Conservation (phyloP, 2,797 vertebrate genomes). For the Chiloscyllium punctatum region DNA sequence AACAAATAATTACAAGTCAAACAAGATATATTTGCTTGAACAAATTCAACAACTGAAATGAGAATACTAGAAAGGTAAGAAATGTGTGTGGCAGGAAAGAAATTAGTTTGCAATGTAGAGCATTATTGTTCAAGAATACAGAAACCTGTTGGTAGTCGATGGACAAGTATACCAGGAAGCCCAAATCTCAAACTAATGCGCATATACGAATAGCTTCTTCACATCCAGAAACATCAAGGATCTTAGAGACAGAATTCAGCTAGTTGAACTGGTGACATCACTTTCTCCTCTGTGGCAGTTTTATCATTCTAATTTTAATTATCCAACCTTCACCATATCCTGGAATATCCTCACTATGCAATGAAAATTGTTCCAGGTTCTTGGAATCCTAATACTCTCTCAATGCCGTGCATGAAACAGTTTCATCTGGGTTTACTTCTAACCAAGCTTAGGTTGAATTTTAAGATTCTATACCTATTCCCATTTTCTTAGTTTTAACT, state of each 20-base stretch:
- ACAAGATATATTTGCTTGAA: neutral
- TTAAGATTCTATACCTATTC: no score
- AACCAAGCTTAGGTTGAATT: no score
- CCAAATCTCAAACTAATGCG: no score
- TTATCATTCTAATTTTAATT: neutral
- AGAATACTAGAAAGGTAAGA: neutral
- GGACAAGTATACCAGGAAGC: no score
- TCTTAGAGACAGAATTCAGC: neutral
- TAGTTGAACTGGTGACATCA: neutral
- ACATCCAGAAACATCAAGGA: no score
- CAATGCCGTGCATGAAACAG: neutral
- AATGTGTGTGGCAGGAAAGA: neutral
- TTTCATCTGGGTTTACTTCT: neutral
- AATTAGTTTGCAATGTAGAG: neutral
- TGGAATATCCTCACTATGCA: neutral
- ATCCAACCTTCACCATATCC: neutral
- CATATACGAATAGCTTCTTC: no score
- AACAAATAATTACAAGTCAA: slow-evolving; percentile 36
- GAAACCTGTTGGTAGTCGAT: no score
- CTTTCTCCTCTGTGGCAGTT: neutral
- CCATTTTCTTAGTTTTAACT: no score
- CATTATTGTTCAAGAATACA: neutral
- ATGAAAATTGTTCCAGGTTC: neutral
- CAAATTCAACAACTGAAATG: neutral
- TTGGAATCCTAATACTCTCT: neutral